Evolutionary conservation across 2,888 invertebrate genomes (phyloP).

Genomic region (Caenorhabditis sinica): DNA sequence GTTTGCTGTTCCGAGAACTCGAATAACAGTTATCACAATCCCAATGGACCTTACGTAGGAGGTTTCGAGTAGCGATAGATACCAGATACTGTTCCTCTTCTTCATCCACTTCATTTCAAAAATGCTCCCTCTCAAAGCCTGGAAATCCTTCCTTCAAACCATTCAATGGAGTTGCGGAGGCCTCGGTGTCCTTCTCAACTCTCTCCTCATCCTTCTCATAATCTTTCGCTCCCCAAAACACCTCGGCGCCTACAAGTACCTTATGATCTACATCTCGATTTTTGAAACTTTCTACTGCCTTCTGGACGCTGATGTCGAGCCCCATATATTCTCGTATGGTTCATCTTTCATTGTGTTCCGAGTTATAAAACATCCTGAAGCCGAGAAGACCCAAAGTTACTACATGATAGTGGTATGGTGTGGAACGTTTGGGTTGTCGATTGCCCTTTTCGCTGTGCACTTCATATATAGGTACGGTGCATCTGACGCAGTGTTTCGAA

Average conservation of each 20-base stretch:
- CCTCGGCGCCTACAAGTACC: not conserved
- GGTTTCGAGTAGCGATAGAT: no score
- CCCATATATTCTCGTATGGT: not conserved
- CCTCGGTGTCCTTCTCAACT: not conserved
- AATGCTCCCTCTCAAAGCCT: no score
- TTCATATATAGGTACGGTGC: constrained; percentile 32
- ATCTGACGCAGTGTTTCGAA: not conserved
- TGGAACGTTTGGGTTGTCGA: constrained; percentile 22
- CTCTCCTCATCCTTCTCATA: not conserved
- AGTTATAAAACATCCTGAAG: constrained; percentile 3
- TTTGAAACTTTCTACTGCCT: not conserved
- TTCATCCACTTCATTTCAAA: no score
- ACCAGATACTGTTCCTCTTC: no score
- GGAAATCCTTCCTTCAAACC: no score
- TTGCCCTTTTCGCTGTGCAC: constrained; percentile 33
- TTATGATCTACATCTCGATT: not conserved
- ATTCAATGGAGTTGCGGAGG: not conserved
- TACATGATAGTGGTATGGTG: constrained; percentile 6
- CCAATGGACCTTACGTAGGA: no score
- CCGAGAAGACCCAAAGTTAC: not conserved
- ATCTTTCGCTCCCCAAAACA: not conserved
- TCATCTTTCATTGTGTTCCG: constrained; percentile 15
- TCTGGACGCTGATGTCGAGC: not conserved
- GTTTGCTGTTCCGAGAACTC: no score
- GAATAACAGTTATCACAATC: no score